Evolutionary conservation across 2,888 invertebrate species (phyloP).

Genomic region (Erebia epiphron): DNA sequence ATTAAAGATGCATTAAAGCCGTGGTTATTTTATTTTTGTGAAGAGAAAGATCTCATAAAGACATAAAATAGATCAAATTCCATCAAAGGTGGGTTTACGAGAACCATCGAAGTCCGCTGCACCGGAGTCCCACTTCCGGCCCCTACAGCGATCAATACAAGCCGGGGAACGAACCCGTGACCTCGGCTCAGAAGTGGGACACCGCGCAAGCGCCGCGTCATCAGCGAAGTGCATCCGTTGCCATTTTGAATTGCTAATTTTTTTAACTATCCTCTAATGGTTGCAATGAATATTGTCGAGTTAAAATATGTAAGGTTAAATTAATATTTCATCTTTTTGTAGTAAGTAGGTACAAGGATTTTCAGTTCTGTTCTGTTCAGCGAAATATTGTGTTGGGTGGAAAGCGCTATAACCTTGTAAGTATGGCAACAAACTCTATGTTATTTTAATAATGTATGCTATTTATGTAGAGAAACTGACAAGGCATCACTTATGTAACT

Average conservation of each 20-base stretch:
- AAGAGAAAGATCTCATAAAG: neutral
- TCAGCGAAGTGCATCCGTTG: constrained; percentile 65
- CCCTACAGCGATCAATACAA: constrained; percentile 77
- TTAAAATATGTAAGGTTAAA: neutral
- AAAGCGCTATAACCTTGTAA: too few relatives aligned
- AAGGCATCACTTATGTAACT: neutral
- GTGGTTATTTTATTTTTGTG: neutral
- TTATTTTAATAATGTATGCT: too few relatives aligned
- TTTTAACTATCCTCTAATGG: constrained; percentile 44
- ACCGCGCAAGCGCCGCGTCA: constrained; percentile 74
- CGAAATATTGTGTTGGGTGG: too few relatives aligned
- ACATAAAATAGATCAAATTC: constrained; percentile 18
- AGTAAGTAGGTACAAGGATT: too few relatives aligned
- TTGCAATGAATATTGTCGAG: constrained; percentile 26
- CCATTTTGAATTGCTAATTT: constrained; percentile 71
- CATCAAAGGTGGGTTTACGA: constrained; percentile 55
- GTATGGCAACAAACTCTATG: too few relatives aligned
- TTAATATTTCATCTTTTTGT: neutral
- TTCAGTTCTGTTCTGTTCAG: too few relatives aligned
- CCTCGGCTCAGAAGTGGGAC: constrained; percentile 75
- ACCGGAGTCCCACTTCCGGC: constrained; percentile 73
- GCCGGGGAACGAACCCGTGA: constrained; percentile 81
- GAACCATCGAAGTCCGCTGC: constrained; percentile 65
- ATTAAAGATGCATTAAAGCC: neutral
- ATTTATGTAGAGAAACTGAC: neutral